Evolutionary conservation across 2,888 invertebrate genomes (phyloP).

Genomic region (Argyresthia albistria): DNA sequence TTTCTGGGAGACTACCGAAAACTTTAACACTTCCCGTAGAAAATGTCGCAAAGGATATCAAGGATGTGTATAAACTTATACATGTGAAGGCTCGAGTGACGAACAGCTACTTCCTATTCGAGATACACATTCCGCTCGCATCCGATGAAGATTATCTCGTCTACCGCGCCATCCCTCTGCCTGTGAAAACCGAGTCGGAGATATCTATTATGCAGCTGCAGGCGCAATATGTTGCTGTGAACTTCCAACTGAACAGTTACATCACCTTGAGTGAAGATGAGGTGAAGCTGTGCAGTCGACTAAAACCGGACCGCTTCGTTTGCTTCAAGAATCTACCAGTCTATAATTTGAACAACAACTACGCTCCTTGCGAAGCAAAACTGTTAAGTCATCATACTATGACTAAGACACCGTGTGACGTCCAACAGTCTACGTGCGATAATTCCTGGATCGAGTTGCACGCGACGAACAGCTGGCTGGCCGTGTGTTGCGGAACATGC

Average conservation of each 20-base stretch:
- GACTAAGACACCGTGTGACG: too few species aligned
- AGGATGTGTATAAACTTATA: conserved; percentile 13
- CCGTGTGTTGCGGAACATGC: too few species aligned
- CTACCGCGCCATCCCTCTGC: conserved; percentile 8
- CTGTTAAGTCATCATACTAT: too few species aligned
- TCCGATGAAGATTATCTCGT: conserved; percentile 10
- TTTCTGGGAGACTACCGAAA: conserved; percentile 12
- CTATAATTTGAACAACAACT: too few species aligned
- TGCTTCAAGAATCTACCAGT: too few species aligned
- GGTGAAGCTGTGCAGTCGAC: background rate
- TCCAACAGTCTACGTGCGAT: too few species aligned
- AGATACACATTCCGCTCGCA: background rate
- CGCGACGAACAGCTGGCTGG: too few species aligned
- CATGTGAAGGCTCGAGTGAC: conserved; percentile 13
- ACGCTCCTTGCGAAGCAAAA: too few species aligned
- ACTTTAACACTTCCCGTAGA: conserved; percentile 11
- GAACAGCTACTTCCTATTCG: conserved; percentile 11
- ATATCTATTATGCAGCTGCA: background rate
- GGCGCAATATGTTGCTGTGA: background rate
- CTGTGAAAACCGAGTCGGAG: background rate
- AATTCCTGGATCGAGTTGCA: too few species aligned
- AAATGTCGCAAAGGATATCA: conserved; percentile 10
- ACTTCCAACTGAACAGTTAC: background rate
- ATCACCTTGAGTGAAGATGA: background rate
- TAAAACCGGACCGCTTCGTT: too few species aligned